phyloP scores from a whole-genome alignment of 2,888 invertebrate genomes.

The Heliconius hortense region DNA sequence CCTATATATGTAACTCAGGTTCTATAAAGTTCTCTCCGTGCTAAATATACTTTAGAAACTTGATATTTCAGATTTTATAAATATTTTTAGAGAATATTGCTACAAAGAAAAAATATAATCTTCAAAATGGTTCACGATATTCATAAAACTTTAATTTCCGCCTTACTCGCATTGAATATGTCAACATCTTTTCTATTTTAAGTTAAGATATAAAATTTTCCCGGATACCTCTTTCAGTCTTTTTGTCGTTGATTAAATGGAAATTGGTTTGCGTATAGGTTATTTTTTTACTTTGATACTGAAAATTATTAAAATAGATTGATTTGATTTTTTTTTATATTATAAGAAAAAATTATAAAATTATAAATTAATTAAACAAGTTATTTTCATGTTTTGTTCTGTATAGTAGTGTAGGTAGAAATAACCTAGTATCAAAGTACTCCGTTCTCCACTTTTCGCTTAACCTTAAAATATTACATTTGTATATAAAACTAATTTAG shows the following conservation, averaged over 20 bases:
- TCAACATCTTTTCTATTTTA: constrained; percentile 21
- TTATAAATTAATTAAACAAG: no score
- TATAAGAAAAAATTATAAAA: no score
- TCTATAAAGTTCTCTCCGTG: neutral
- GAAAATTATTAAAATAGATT: no score
- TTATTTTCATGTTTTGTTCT: no score
- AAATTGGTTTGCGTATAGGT: constrained; percentile 10
- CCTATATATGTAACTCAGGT: neutral
- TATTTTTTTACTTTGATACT: neutral
- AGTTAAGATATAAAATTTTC: constrained; percentile 17
- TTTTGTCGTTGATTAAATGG: constrained; percentile 8
- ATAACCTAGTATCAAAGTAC: no score
- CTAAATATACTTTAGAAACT: neutral
- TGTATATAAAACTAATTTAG: no score
- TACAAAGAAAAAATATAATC: constrained; percentile 18
- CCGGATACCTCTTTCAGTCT: neutral
- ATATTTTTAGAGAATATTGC: constrained; percentile 19
- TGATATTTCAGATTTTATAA: neutral
- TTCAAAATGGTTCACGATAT: constrained; percentile 6
- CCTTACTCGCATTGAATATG: constrained; percentile 19
- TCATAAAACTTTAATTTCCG: constrained; percentile 30
- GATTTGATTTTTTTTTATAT: no score
- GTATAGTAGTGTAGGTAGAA: no score
- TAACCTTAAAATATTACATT: no score
- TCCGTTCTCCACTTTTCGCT: no score